A percentile compares a stretch with the other conserved stretches of the same genome.
phyloP scores from a whole-genome alignment of 1,140 invertebrate species.

The Brachionus rubens region DNA sequence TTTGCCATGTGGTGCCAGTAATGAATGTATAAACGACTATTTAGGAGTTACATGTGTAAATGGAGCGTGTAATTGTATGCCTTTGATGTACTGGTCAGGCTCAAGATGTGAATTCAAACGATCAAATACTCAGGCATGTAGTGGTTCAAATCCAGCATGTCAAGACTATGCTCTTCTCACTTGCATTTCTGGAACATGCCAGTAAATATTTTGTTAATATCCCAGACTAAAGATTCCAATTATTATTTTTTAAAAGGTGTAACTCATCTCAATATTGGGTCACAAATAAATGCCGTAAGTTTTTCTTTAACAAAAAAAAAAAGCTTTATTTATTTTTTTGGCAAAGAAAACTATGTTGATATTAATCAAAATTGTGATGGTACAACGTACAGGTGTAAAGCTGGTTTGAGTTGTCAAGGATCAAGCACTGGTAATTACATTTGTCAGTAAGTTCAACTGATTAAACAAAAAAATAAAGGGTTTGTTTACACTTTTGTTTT shows the following conservation, averaged over 20 bases:
- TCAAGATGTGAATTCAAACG: slow-evolving; percentile 29
- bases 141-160: slow-evolving; percentile 10
- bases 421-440: not conserved
- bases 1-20: too few relatives aligned
- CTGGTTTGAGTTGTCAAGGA: not conserved
- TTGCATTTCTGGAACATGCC: not conserved
- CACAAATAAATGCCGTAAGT: slow-evolving; percentile 34
- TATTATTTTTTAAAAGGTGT: not conserved
- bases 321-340: not conserved
- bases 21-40: not conserved
- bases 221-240: too few relatives aligned
- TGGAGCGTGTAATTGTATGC: not conserved
- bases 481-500: not conserved
- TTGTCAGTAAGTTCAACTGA: not conserved
- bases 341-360: not conserved
- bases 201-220: not conserved
- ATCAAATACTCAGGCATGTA: not conserved
- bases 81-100: slow-evolving; percentile 26
- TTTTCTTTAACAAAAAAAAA: not conserved
- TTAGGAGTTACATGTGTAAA: not conserved
- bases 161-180: slow-evolving; percentile 9
- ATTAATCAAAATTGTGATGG: slow-evolving; percentile 30
- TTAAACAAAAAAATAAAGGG: not conserved
- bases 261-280: slow-evolving; percentile 22
- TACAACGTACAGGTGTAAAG: slow-evolving; percentile 16